Conservation (phyloP, 2,888 invertebrate species). For the Microctonus brassicae region DNA sequence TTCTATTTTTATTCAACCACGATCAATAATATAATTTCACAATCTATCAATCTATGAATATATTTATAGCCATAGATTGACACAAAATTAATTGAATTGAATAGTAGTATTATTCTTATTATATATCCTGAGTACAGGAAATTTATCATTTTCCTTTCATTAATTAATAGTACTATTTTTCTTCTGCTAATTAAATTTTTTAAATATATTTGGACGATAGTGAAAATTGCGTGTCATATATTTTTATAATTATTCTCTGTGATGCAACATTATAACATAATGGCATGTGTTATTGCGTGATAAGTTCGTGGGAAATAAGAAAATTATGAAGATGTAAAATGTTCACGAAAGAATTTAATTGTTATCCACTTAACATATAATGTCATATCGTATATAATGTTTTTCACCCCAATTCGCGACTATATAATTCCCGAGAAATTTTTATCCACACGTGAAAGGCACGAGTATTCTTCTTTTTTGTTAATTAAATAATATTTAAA, state of each 20-base stretch:
- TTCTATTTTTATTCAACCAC: not conserved
- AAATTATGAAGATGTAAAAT: slow-evolving; percentile 41
- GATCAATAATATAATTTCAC: not conserved
- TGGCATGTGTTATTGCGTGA: slow-evolving; percentile 31
- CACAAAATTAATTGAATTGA: not conserved
- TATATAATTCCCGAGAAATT: slow-evolving; percentile 46
- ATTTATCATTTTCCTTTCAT: no score
- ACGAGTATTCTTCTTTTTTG: slow-evolving; percentile 27
- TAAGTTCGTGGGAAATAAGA: slow-evolving; percentile 55
- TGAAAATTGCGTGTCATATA: not conserved
- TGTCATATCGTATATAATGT: slow-evolving; percentile 37
- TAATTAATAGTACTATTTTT: no score
- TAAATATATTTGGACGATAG: not conserved
- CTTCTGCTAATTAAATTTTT: no score
- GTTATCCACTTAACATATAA: slow-evolving; percentile 46
- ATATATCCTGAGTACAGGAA: no score
- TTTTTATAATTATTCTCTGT: not conserved
- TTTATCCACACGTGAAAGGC: slow-evolving; percentile 32
- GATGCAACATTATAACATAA: not conserved
- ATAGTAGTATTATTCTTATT: no score
- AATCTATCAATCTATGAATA: not conserved
- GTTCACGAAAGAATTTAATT: slow-evolving; percentile 39
- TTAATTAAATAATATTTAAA: slow-evolving; percentile 38
- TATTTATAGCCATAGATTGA: not conserved
- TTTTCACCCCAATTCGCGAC: slow-evolving; percentile 25